phyloP scores from a whole-genome alignment of 2,113 vertebrate species.

The Antidorcas marsupialis region DNA sequence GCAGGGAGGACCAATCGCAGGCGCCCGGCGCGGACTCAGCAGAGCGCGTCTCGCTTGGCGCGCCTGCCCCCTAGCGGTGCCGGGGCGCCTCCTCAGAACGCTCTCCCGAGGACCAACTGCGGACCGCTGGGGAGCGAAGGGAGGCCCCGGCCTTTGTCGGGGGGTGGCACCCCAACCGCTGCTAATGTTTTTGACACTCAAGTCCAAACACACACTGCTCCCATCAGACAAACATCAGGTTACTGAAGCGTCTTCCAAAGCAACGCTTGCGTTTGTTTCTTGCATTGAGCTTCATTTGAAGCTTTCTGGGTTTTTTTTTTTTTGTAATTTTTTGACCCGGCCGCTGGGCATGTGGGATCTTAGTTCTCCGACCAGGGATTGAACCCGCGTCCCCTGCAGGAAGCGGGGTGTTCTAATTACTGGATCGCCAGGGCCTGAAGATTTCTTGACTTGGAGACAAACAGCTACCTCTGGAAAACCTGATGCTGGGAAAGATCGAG shows the following conservation, averaged over 20 bases:
- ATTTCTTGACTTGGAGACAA: not conserved
- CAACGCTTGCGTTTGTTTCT: fast-evolving
- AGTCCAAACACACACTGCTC: not conserved
- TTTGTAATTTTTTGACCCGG: not conserved
- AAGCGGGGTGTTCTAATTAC: not conserved
- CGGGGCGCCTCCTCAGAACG: not conserved
- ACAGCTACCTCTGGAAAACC: not conserved
- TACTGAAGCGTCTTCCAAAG: not conserved
- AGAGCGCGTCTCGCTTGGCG: fast-evolving
- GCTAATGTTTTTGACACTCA: fast-evolving
- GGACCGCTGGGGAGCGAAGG: not conserved
- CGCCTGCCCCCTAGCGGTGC: constrained; percentile 15
- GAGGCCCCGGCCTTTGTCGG: fast-evolving
- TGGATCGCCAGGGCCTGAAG: not conserved
- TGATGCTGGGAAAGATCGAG: not conserved
- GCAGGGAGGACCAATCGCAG: fast-evolving
- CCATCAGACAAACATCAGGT: fast-evolving
- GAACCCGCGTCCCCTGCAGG: not conserved
- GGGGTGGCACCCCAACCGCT: not conserved
- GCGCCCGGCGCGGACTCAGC: not conserved
- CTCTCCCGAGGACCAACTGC: not conserved
- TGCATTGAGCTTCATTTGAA: not conserved
- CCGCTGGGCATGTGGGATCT: not conserved
- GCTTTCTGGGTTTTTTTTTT: not conserved
- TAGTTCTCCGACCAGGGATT: not conserved